A percentile compares a stretch with the other conserved stretches of the same genome.
phyloP scores from a whole-genome alignment of 2,888 invertebrate genomes.

The Trilocha varians region DNA sequence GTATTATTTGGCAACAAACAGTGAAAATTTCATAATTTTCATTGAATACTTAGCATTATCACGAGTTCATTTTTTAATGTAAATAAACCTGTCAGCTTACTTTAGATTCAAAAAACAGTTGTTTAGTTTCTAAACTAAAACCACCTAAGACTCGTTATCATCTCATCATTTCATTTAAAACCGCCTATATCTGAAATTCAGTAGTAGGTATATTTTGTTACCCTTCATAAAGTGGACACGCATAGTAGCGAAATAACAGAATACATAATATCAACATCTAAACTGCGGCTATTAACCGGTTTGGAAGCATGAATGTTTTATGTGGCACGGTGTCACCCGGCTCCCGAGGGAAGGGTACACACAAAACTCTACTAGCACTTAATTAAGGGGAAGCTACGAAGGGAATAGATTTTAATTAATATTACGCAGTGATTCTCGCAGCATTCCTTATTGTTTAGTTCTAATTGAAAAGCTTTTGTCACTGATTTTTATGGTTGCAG shows the following conservation, averaged over 20 bases:
- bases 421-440: slow-evolving; percentile 39
- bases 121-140: too few species aligned
- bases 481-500: slow-evolving; percentile 5
- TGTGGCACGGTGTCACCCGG: slow-evolving; percentile 44
- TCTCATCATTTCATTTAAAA: not conserved
- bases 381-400: slow-evolving; percentile 56
- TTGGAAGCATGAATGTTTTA: slow-evolving; percentile 59
- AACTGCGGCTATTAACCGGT: slow-evolving; percentile 58
- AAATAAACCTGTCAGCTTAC: too few species aligned
- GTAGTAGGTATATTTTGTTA: not conserved
- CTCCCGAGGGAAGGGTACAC: slow-evolving; percentile 43
- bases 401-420: slow-evolving; percentile 65
- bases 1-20: not conserved
- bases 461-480: slow-evolving; percentile 29
- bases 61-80: too few species aligned
- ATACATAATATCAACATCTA: slow-evolving; percentile 22
- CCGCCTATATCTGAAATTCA: not conserved
- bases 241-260: not conserved
- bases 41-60: too few species aligned
- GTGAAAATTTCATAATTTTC: too few species aligned
- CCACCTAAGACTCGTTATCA: too few species aligned
- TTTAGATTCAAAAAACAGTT: too few species aligned
- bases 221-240: not conserved
- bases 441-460: slow-evolving; percentile 32
- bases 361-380: slow-evolving; percentile 60